Evolutionary conservation across 2,797 vertebrate species (phyloP), one percentile per base, ranked within the genome.

Genomic region (Bovichtus diacanthus): DNA sequence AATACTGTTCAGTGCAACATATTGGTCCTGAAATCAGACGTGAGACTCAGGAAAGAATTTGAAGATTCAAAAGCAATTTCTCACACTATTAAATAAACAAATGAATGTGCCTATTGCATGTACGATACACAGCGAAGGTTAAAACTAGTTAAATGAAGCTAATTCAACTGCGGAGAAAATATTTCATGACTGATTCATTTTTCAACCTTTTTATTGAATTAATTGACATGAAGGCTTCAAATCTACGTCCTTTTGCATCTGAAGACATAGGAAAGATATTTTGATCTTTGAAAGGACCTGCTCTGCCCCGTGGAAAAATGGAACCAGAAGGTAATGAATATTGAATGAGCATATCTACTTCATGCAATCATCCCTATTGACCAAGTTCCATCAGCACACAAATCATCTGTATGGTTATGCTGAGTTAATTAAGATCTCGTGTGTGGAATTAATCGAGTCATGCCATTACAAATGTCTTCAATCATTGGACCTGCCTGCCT

Each of bases 371-470:
- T 90, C 90, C 84, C 85, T 78, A 84, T 76, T 89, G 91, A 90
- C 87, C 80, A 81, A 92, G 91, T 90, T 89, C 88, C 88, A 84
- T 68, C 10, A 53, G 87, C 83, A 81, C 76, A 89, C 87, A 80
- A 85, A 90, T 91, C 87, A 87, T 92, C 81, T 83, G 74, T 85
- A 73, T 82, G 87, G 84, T 86, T 93, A 81, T 83, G 79, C 82
- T 12, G 76, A 86, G 87, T 90, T 92, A 91, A 93, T 93, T 91
- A 90, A 90, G 87, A 90, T 87, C 72, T 80, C 89, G 87, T 79
- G 79, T 78, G 76, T 78, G 81, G 87, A 87, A 87, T 88, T 86
- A 88, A 90, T 87, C 53, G 46, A 87, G 83, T 83, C 81, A 70
- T 63, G 81, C 74, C 71, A 68, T 41, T 72, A 76, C 73, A 75